phyloP scores from a whole-genome alignment of 1,140 invertebrate genomes.

The Pseudomyrmex cubaensis region DNA sequence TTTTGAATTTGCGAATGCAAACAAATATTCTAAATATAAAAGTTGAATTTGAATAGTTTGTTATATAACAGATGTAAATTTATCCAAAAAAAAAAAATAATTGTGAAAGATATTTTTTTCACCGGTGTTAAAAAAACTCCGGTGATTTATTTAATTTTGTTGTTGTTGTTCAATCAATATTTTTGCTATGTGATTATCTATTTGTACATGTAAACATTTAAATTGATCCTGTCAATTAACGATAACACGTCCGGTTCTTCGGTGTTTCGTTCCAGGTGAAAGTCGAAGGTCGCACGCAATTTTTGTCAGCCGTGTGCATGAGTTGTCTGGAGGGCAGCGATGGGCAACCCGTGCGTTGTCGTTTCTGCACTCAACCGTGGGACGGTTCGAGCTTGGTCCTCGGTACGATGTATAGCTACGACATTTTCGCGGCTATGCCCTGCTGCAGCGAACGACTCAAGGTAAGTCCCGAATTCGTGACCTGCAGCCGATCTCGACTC shows the following conservation, averaged over 20 bases:
- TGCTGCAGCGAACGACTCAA: slow-evolving; percentile 97
- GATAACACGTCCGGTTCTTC: slow-evolving; percentile 26
- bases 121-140: too few species aligned
- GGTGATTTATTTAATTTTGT: too few species aligned
- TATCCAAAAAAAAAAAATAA: too few species aligned
- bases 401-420: slow-evolving; percentile 99
- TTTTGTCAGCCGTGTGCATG: slow-evolving; percentile 97
- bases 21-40: background rate
- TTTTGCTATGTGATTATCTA: background rate
- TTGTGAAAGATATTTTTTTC: background rate
- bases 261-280: slow-evolving; percentile 89
- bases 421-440: slow-evolving; percentile 98
- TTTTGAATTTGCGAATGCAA: background rate
- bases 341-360: slow-evolving; percentile 88
- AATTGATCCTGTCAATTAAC: background rate
- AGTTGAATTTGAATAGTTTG: background rate
- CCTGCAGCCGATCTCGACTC: background rate
- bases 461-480: slow-evolving; percentile 85
- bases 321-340: slow-evolving; percentile 93
- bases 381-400: slow-evolving; percentile 96
- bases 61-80: background rate
- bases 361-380: slow-evolving; percentile 94
- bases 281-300: slow-evolving; percentile 94
- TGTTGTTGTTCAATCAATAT: too few species aligned
- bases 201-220: background rate